Base-by-base conservation (phyloP, 1,140 invertebrate species). In the Belonocnema kinseyi region DNA sequence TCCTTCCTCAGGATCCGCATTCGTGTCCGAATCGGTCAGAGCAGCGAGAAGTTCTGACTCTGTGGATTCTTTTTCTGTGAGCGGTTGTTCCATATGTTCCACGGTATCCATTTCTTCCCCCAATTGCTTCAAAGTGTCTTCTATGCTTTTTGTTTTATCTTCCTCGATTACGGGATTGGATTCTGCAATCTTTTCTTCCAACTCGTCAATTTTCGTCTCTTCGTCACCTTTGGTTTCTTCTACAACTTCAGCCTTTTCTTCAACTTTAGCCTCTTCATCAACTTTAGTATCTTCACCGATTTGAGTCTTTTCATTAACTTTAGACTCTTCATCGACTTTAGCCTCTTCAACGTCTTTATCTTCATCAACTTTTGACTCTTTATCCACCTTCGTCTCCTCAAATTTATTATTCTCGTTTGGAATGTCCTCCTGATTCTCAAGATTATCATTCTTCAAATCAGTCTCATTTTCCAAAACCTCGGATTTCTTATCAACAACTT, bases 381-480 rank as follows among this genome's bases (percentile, higher is more conserved):
- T 5, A 3, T 52, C 46, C 12, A 3, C 58, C 61, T 17, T 17
- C 3, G 75, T 50, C 14, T 81, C 53, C 14, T 79, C 53, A 7
- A 54, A 11, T 52, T 11, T 3, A 19, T 73, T 51, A 19, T 73
- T 51, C 50, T 76, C 72, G 0, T 58, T 76, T 1, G 1, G 12
- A 3, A 52, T 26, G 19, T 19, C 2, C 13, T 81, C 77, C 3
- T 56, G 0, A 52, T 73, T 80, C 3, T 50, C 40, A 7, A 54
- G 52, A 79, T 82, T 81, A 13, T 85, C 76, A 14, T 85, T 73
- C 14, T 85, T 79, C 7, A 46, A 46, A 46, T 46, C 40, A 46
- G 7, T 46, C 7, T 46, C 8, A 46, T 46, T 46, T 46, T 46
- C 40, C 8, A 10, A 8, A 46, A 46, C 40, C 40, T 46, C 40